Percentiles rank a stretch among this genome's conserved stretches.
These are phyloP conservation scores for Mormyrus iriodes DNA, from an alignment of 2,113 vertebrate genomes.

Conservation along the genomic window DNA sequence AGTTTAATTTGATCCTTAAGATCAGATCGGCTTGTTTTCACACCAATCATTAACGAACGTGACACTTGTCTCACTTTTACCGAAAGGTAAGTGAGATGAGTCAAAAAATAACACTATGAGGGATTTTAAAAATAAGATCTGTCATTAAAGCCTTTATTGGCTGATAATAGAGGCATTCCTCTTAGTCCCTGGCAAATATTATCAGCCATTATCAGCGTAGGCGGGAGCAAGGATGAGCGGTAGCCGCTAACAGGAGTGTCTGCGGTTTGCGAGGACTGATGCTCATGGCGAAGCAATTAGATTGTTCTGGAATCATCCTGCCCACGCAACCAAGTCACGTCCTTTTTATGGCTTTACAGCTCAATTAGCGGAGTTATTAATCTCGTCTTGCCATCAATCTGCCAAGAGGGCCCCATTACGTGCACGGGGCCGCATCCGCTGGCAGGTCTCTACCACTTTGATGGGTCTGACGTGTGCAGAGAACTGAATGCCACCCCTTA, in stretches of 20 bases:
- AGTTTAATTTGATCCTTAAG: background rate
- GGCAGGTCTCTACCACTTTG: background rate
- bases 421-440: background rate
- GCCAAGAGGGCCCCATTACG: background rate
- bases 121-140: background rate
- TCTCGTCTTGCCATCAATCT: background rate
- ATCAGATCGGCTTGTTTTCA: background rate
- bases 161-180: background rate
- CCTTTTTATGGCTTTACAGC: background rate
- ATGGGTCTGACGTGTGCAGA: background rate
- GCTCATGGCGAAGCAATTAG: background rate
- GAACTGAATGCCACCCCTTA: slow-evolving; percentile 13
- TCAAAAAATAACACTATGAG: background rate
- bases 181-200: background rate
- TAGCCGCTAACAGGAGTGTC: slow-evolving; percentile 11
- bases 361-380: background rate
- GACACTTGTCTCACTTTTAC: background rate
- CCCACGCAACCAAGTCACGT: slow-evolving; percentile 1
- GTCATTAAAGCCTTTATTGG: background rate
- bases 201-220: background rate
- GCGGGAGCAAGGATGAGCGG: background rate
- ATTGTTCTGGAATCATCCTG: slow-evolving; percentile 16
- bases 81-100: background rate
- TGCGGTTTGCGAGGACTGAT: slow-evolving; percentile 17
- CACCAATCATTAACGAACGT: background rate